These are phyloP conservation scores for Conomelus anceps DNA, from an alignment of 2,888 invertebrate genomes.

Conservation along the genomic window DNA sequence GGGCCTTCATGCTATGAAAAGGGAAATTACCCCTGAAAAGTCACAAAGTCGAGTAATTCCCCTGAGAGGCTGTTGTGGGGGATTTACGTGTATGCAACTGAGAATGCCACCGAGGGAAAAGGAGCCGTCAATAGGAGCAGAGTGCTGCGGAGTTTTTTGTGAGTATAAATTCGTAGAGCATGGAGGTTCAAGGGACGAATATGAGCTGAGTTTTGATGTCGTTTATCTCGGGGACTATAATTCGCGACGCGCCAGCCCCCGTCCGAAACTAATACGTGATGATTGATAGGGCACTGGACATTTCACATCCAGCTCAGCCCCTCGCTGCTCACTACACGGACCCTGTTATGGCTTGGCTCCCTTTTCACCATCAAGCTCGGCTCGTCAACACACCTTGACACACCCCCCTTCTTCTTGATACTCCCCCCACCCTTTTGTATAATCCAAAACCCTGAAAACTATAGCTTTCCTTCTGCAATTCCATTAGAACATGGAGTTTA, in stretches of 20 bases:
- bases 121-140: no score
- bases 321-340: not conserved
- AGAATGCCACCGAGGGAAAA: not conserved
- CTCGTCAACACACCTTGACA: not conserved
- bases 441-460: no score
- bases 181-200: not conserved
- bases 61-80: not conserved
- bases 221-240: not conserved
- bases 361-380: not conserved
- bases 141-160: not conserved
- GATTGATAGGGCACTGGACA: conserved; percentile 13
- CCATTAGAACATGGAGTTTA: no score
- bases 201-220: not conserved
- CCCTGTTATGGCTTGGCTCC: not conserved
- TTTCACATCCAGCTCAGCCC: not conserved
- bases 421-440: not conserved
- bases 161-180: not conserved
- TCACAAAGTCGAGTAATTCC: not conserved
- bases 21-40: not conserved
- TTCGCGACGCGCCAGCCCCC: not conserved
- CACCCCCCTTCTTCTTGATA: not conserved
- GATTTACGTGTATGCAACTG: not conserved
- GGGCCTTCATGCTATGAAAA: not conserved
- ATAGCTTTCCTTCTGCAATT: no score
- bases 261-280: not conserved